phyloP scores from a whole-genome alignment of 2,113 vertebrate species.

The Albula goreensis region DNA sequence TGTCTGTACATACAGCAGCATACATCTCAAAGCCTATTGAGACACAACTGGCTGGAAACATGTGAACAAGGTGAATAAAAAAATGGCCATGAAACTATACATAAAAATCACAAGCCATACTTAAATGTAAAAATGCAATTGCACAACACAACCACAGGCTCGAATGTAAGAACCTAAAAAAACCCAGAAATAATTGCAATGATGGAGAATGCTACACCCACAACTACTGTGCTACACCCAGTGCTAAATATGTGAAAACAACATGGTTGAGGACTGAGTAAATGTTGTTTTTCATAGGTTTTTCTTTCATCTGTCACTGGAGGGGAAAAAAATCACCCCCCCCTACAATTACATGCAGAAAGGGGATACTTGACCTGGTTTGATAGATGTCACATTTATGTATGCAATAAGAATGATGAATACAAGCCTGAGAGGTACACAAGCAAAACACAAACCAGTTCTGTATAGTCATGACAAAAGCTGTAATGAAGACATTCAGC shows the following conservation, averaged over 20 bases:
- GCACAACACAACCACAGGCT: neutral
- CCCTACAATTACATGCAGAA: neutral
- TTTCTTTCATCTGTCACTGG: neutral
- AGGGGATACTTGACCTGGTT: neutral
- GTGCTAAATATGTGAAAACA: neutral
- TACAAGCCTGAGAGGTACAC: neutral
- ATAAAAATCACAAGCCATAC: neutral
- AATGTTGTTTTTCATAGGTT: too few relatives aligned
- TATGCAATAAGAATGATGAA: neutral
- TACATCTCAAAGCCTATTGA: neutral
- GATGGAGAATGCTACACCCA: neutral
- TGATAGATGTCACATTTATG: neutral
- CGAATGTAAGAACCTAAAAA: too few relatives aligned
- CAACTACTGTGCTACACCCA: neutral
- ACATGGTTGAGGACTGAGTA: neutral
- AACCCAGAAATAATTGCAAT: neutral
- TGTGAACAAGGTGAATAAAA: neutral
- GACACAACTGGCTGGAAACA: neutral
- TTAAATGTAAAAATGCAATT: neutral
- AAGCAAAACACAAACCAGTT: neutral
- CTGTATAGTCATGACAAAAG: neutral
- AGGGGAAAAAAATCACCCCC: neutral
- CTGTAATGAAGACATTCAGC: neutral
- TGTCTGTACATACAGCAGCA: neutral
- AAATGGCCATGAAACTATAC: neutral